Evolutionary conservation across 1,140 invertebrate species (phyloP), one percentile per base, ranked within the genome.

Genomic region (Leptinotarsa lineolata): DNA sequence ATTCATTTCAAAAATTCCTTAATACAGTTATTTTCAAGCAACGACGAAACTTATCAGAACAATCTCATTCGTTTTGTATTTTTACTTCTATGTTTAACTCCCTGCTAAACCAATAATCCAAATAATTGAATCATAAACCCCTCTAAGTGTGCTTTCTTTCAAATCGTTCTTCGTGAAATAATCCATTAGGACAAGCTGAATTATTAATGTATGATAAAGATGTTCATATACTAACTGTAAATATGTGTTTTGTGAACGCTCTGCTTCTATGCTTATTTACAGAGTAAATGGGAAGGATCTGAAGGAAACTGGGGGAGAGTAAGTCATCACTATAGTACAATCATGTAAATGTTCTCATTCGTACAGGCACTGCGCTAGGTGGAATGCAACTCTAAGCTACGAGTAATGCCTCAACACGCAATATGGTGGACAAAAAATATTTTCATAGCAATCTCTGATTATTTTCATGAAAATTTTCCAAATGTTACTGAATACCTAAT

Each of bases 281-380:
- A 80, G 79, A 79, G 72, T 68, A 80, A 80, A 70, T 80, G 79
- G 79, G 78, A 78, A 78, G 78, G 78, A 72, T 74, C 79, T 24
- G 76, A 80, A 76, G 79, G 78, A 76, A 79, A 78, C 46, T 80
- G 79, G 79, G 78, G 79, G 73, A 77, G 78, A 76, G 79, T 80
- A 80, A 80, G 79, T 79, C 44, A 70, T 73, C 74, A 73, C 68
- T 69, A 72, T 72, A 46, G 70, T 68, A 64, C 72, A 75, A 16
- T 54, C 48, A 72, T 75, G 65, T 66, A 59, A 64, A 66, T 76
- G 71, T 74, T 45, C 72, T 72, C 63, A 70, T 61, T 72, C 48
- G 48, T 54, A 4, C 15, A 54, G 13, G 48, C 48, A 54, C 30
- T 39, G 30, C 8, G 30, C 30, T 39, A 39, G 30, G 2, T 39